Conservation (phyloP, 2,888 invertebrate genomes). For the Gortyna flavago region DNA sequence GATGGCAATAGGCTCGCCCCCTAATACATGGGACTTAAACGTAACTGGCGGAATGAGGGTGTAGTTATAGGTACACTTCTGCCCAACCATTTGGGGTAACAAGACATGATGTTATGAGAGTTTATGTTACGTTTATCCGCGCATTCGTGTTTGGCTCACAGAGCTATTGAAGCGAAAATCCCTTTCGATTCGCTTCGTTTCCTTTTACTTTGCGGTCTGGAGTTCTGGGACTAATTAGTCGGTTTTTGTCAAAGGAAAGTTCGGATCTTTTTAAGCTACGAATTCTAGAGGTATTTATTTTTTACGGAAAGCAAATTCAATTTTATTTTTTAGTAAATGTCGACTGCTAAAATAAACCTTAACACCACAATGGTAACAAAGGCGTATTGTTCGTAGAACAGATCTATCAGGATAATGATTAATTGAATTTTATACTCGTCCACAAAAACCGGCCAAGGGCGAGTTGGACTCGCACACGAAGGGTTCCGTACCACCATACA, state of each 20-base stretch:
- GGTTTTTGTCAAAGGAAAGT: slow-evolving; percentile 6
- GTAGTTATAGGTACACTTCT: too few relatives aligned
- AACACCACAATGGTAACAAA: neutral
- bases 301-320: neutral
- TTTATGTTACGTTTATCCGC: neutral
- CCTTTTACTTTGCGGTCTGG: slow-evolving; percentile 26
- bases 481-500: too few relatives aligned
- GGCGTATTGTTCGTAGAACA: neutral
- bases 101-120: neutral
- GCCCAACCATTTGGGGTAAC: neutral
- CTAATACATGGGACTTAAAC: neutral
- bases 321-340: neutral
- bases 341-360: too few relatives aligned
- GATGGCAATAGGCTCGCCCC: neutral
- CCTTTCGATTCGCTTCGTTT: slow-evolving; percentile 32
- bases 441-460: too few relatives aligned
- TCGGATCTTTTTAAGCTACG: neutral
- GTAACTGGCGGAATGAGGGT: neutral
- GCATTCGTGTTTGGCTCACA: neutral
- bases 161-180: slow-evolving; percentile 27
- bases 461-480: too few relatives aligned
- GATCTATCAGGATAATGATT: neutral
- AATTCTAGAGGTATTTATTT: neutral
- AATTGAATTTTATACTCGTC: neutral
- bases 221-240: slow-evolving; percentile 28